These are phyloP conservation scores for Drosophila serrata DNA, from an alignment of 1,140 invertebrate genomes.

Conservation along the genomic window DNA sequence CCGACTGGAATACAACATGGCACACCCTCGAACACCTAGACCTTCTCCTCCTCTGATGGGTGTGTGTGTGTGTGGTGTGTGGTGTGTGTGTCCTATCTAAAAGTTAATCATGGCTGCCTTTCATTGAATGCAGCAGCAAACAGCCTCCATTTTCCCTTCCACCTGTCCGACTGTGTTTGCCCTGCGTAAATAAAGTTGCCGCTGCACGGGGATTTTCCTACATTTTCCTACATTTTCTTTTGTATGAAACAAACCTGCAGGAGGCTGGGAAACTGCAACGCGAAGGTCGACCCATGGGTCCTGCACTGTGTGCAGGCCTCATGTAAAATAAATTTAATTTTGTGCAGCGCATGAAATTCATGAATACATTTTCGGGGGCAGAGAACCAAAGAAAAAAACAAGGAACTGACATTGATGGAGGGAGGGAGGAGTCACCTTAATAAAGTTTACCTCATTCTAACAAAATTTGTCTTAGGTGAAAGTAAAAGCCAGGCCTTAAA, in stretches of 20 bases:
- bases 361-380: conserved; percentile 63
- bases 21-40: not conserved
- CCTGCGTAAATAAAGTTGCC: conserved; percentile 62
- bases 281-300: conserved; percentile 54
- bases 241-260: conserved; percentile 58
- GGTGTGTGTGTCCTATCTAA: conserved; percentile 49
- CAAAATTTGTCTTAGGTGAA: not conserved
- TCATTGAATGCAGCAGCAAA: conserved; percentile 58
- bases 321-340: conserved; percentile 76
- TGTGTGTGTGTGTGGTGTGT: no score
- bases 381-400: no score
- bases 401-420: not conserved
- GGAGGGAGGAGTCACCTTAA: no score
- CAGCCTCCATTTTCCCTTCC: conserved; percentile 19
- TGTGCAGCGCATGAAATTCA: conserved; percentile 66
- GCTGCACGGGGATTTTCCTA: conserved; percentile 10
- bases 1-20: not conserved
- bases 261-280: conserved; percentile 21
- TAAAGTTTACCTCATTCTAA: conserved; percentile 1
- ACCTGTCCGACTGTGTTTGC: conserved; percentile 51
- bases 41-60: not conserved
- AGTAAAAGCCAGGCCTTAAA: not conserved
- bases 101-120: conserved; percentile 68
- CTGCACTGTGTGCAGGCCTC: conserved; percentile 36
- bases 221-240: conserved; percentile 43